Evolutionary conservation across 2,888 invertebrate genomes (phyloP).

Genomic region (Troides oblongomaculatus): DNA sequence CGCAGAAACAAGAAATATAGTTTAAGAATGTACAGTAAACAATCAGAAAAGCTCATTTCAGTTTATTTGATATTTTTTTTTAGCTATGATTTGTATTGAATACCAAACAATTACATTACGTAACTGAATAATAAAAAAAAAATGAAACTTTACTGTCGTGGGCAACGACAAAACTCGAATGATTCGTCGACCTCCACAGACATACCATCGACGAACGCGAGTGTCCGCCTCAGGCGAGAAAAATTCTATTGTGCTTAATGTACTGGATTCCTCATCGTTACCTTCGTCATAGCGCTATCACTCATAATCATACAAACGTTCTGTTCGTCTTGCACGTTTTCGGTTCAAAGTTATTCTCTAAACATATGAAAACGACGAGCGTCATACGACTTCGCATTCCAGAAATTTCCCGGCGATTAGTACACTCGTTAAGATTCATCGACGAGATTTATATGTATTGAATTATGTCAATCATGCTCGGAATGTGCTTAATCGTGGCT

Average conservation of each 20-base stretch:
- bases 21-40: too few species aligned
- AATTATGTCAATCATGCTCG: constrained; percentile 48
- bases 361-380: constrained; percentile 11
- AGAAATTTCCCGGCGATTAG: constrained; percentile 58
- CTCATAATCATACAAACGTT: constrained; percentile 36
- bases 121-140: background rate
- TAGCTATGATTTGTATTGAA: background rate
- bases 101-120: background rate
- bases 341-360: background rate
- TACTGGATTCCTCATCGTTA: constrained; percentile 76
- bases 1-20: too few species aligned
- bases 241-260: constrained; percentile 77
- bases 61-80: background rate
- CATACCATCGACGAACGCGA: constrained; percentile 50
- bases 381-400: constrained; percentile 49
- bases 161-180: constrained; percentile 13
- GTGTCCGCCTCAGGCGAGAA: constrained; percentile 67
- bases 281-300: constrained; percentile 55
- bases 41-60: background rate
- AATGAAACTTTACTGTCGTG: background rate
- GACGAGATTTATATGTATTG: constrained; percentile 45
- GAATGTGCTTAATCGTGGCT: constrained; percentile 53
- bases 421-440: constrained; percentile 53
- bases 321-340: constrained; percentile 10
- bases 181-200: constrained; percentile 21